Evolutionary conservation across 2,888 invertebrate species (phyloP).

Genomic region (Drosophila phalerata): DNA sequence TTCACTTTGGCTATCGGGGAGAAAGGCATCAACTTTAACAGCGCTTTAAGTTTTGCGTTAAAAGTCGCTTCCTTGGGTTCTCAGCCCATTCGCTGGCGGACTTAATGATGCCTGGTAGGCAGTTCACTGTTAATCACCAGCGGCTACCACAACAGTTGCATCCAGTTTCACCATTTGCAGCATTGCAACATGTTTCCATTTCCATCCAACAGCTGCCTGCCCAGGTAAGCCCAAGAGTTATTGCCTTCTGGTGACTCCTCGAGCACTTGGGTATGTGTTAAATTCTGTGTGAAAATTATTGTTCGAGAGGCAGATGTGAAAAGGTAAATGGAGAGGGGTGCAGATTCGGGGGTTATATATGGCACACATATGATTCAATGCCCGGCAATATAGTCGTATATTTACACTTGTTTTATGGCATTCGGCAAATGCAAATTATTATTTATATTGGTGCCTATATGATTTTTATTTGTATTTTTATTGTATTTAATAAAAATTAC

Average conservation of each 20-base stretch:
- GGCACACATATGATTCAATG: conserved; percentile 31
- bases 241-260: conserved; percentile 47
- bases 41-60: conserved; percentile 65
- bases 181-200: conserved; percentile 29
- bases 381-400: conserved; percentile 5
- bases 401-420: conserved; percentile 17
- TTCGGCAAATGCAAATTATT: conserved; percentile 7
- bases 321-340: background rate
- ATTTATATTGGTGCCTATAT: background rate
- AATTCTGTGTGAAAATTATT: conserved; percentile 61
- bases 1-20: conserved; percentile 44
- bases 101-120: conserved; percentile 52
- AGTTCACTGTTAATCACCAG: conserved; percentile 59
- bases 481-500: background rate
- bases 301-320: conserved; percentile 16
- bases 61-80: conserved; percentile 38
- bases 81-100: conserved; percentile 10
- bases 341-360: background rate
- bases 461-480: conserved; percentile 14
- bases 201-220: conserved; percentile 31
- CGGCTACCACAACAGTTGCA: conserved; percentile 36
- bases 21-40: conserved; percentile 62
- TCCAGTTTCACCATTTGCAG: conserved; percentile 13
- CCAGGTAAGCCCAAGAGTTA: conserved; percentile 58
- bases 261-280: conserved; percentile 49